Conservation (phyloP, 2,797 vertebrate species). For the Chlorospingus semifuscus region DNA sequence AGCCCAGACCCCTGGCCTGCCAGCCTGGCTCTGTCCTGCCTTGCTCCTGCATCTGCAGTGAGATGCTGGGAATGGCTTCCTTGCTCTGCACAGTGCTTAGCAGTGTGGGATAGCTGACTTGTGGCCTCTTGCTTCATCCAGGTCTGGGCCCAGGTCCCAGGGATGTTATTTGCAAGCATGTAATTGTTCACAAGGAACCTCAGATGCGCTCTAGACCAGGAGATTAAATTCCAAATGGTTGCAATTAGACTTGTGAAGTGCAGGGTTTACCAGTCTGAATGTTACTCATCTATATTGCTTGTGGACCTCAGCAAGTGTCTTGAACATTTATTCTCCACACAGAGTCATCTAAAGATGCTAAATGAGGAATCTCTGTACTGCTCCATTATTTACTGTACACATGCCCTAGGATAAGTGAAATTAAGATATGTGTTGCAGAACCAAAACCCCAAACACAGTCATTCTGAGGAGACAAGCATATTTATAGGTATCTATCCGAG, state of each 20-base stretch:
- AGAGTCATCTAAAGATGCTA: background rate
- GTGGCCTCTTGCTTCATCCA: background rate
- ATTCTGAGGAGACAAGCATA: background rate
- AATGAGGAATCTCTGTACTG: background rate
- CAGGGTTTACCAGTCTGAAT: background rate
- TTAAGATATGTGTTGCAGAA: background rate
- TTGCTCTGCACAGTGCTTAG: rapidly evolving
- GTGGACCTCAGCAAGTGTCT: background rate
- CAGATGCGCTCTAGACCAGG: background rate
- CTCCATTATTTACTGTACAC: background rate
- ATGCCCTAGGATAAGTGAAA: background rate
- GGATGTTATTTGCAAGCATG: background rate
- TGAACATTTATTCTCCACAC: background rate
- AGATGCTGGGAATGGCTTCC: background rate
- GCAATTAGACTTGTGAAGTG: background rate
- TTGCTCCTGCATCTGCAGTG: background rate
- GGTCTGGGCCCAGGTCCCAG: background rate
- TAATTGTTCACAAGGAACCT: background rate
- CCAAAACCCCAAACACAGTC: background rate
- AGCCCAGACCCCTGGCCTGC: background rate
- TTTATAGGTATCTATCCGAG: background rate
- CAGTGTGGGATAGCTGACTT: background rate
- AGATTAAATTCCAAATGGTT: background rate
- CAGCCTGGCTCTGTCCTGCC: rapidly evolving
- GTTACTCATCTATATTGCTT: background rate